phyloP scores from a whole-genome alignment of 2,113 vertebrate genomes.

The Callaeas wilsoni region DNA sequence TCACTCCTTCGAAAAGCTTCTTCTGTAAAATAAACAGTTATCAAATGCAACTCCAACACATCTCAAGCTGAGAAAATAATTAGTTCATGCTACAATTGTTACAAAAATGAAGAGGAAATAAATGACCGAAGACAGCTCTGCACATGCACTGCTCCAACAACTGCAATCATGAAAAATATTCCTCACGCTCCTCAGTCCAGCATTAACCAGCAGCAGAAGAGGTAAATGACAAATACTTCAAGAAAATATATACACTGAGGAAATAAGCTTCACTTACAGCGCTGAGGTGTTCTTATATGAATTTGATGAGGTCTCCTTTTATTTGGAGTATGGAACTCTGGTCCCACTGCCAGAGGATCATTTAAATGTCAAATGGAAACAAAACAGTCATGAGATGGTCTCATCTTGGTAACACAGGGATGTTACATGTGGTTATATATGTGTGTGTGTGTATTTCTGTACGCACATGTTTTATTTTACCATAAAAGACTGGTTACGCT shows the following conservation, averaged over 20 bases:
- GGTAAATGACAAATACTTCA: neutral
- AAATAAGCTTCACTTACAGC: neutral
- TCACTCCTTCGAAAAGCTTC: neutral
- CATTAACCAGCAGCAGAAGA: neutral
- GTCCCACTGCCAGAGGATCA: neutral
- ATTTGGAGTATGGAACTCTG: neutral
- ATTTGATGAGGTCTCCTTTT: neutral
- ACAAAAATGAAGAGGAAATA: slow-evolving; percentile 35
- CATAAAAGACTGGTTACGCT: neutral
- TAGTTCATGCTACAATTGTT: slow-evolving; percentile 36
- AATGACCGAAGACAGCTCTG: neutral
- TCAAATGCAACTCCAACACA: neutral
- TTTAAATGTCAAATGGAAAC: neutral
- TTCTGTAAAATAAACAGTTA: slow-evolving; percentile 23
- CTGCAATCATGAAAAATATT: neutral
- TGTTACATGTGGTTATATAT: neutral
- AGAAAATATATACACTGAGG: neutral
- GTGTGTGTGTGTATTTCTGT: neutral
- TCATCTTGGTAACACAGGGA: neutral
- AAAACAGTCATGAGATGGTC: neutral
- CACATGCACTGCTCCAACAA: neutral
- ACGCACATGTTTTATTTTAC: neutral
- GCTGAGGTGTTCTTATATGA: neutral
- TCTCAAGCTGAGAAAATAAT: slow-evolving; percentile 57
- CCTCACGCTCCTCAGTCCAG: neutral